phyloP scores from a whole-genome alignment of 2,113 vertebrate genomes.

The Chamaea fasciata region DNA sequence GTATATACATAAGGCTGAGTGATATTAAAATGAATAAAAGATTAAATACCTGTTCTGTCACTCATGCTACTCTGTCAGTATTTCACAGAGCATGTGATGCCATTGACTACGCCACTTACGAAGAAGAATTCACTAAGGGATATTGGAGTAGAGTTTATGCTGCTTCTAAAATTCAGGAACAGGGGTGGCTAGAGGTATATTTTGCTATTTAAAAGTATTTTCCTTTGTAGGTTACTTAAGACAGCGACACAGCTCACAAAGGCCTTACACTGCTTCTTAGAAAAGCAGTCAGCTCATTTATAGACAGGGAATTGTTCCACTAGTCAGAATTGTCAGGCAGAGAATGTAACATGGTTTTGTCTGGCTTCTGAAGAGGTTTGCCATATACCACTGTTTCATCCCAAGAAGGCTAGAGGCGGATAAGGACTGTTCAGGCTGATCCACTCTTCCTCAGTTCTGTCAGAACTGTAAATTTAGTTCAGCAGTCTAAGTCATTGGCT shows the following conservation, averaged over 20 bases:
- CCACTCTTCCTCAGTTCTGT: background rate
- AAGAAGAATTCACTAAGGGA: background rate
- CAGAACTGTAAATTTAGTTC: background rate
- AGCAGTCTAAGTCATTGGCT: background rate
- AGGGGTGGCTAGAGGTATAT: background rate
- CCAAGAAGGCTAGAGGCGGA: background rate
- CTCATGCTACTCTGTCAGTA: background rate
- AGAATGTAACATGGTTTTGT: background rate
- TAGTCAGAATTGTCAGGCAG: background rate
- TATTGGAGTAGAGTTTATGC: background rate
- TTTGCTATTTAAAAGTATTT: background rate
- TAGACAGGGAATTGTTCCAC: background rate
- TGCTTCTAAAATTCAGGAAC: background rate
- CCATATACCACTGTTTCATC: rapidly evolving
- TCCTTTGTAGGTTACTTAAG: background rate
- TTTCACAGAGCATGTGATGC: background rate
- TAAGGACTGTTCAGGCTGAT: background rate
- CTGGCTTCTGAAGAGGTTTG: background rate
- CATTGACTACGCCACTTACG: background rate
- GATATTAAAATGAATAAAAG: background rate
- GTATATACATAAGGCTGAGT: background rate
- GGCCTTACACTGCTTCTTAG: background rate
- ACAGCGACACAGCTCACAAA: background rate
- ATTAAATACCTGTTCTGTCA: background rate
- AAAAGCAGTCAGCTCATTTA: background rate